Evolutionary conservation across 2,113 vertebrate genomes (phyloP).

Genomic region (Rhabdornis inornatus): DNA sequence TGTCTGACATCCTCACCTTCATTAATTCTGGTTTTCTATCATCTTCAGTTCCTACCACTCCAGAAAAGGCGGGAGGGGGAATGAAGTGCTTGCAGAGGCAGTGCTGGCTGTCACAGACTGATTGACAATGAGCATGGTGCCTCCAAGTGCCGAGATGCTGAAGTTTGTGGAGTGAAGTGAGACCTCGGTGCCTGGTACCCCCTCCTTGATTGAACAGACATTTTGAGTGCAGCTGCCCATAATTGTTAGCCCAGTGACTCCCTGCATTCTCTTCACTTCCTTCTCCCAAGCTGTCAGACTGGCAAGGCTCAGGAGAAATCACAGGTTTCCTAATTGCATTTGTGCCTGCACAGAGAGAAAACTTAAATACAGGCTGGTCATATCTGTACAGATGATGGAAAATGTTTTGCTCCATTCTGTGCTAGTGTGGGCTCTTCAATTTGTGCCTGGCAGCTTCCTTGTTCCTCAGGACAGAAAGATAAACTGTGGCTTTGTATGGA

Average conservation of each 20-base stretch:
- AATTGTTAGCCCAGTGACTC: slow-evolving; percentile 21
- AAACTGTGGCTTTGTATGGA: slow-evolving; percentile 1
- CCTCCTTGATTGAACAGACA: slow-evolving; percentile 49
- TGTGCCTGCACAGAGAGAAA: slow-evolving; percentile 26
- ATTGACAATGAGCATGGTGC: slow-evolving; percentile 25
- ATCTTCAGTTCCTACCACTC: neutral
- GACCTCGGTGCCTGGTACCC: neutral
- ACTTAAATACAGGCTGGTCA: slow-evolving; percentile 19
- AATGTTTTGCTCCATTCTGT: neutral
- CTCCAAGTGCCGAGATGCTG: neutral
- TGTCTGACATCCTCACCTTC: neutral
- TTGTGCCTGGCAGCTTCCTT: slow-evolving; percentile 24
- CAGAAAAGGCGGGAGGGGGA: neutral
- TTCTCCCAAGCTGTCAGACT: slow-evolving; percentile 57
- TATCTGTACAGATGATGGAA: neutral
- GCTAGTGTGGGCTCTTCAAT: neutral
- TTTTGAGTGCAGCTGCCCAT: neutral
- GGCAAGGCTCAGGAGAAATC: slow-evolving; percentile 56
- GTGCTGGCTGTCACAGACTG: slow-evolving; percentile 25
- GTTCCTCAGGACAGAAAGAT: slow-evolving; percentile 4
- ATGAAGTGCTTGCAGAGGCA: neutral
- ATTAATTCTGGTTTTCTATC: slow-evolving; percentile 1
- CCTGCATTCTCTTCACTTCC: slow-evolving; percentile 29
- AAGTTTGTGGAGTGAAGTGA: slow-evolving; percentile 30
- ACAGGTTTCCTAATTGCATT: slow-evolving; percentile 63